phyloP scores from a whole-genome alignment of 2,797 vertebrate species.

The Chloroceryle inda region DNA sequence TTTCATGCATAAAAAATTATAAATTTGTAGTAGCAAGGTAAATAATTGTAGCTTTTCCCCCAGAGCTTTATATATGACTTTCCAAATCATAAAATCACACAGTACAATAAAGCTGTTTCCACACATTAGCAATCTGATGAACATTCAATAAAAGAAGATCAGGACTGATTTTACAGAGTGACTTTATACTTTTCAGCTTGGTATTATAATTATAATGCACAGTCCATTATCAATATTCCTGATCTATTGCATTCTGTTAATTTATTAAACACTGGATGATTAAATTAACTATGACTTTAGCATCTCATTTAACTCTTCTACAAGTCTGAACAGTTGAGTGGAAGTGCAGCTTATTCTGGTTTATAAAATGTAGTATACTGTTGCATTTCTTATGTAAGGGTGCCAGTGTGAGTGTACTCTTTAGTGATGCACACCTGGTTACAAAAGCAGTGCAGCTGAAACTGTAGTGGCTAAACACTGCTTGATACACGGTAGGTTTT shows the following conservation, averaged over 20 bases:
- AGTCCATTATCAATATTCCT: neutral
- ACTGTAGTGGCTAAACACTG: neutral
- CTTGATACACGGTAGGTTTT: neutral
- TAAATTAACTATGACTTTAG: neutral
- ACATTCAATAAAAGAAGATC: neutral
- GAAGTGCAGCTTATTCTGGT: neutral
- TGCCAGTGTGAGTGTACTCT: neutral
- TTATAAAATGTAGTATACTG: neutral
- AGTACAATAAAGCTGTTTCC: neutral
- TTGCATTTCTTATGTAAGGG: neutral
- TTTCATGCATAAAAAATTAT: neutral
- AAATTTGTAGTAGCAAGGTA: neutral
- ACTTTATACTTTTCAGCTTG: neutral
- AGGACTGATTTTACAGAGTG: neutral
- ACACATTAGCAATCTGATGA: neutral
- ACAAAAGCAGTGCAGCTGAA: neutral
- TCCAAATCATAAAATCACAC: neutral
- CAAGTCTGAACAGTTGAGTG: neutral
- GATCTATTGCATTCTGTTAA: neutral
- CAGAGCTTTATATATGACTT: neutral
- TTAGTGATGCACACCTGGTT: neutral
- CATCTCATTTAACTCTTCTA: neutral
- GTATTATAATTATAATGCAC: neutral
- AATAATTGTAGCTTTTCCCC: neutral
- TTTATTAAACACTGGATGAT: neutral